A percentile compares a stretch with the other conserved stretches of the same genome.
Conservation (phyloP, 2,113 vertebrate genomes). For the Macrotus californicus region DNA sequence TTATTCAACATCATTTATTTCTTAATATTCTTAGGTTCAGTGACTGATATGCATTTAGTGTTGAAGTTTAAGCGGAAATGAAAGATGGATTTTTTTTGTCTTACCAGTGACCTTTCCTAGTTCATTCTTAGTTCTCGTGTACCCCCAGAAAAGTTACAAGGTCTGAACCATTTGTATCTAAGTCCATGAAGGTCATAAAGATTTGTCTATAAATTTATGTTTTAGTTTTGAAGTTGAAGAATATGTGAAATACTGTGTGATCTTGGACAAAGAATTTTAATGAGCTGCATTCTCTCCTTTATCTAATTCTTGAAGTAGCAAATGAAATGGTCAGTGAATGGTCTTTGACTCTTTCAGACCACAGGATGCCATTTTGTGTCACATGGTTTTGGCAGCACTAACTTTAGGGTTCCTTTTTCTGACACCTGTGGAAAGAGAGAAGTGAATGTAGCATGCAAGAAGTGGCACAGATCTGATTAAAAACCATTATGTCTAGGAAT, state of each 20-base stretch:
- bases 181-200: neutral
- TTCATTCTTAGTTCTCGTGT: neutral
- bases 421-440: neutral
- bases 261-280: neutral
- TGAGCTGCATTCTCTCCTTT: neutral
- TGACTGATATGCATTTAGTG: neutral
- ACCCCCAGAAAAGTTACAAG: neutral
- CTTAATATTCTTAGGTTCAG: constrained; percentile 40
- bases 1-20: constrained; percentile 42
- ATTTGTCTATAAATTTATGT: neutral
- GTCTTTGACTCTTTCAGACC: neutral
- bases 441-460: neutral
- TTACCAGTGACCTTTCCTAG: neutral
- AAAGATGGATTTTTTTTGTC: neutral
- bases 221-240: neutral
- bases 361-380: neutral
- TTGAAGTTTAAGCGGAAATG: constrained; percentile 3
- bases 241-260: neutral
- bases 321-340: neutral
- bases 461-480: neutral
- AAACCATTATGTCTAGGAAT: neutral
- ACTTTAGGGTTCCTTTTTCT: neutral
- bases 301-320: neutral
- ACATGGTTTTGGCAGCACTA: neutral
- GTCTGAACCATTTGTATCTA: neutral